Base-by-base conservation (phyloP, 1,140 invertebrate genomes). In the Plutomurus gul region DNA sequence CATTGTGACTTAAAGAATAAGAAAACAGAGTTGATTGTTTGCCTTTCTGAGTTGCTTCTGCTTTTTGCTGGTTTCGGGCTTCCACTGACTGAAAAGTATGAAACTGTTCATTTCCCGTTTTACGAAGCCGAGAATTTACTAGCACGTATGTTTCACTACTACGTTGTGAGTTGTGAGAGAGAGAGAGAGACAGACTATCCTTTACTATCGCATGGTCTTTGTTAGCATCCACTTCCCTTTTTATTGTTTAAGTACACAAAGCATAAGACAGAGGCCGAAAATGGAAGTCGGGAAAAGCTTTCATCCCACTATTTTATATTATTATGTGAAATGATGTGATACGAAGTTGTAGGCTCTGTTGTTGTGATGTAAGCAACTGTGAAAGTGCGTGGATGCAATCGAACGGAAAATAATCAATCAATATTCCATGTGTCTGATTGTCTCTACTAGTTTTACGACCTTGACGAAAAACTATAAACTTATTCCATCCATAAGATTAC, bases 371-470 rank as follows among this genome's bases (percentile, higher is more conserved):
- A 65, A 65, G 56, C 56, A 65, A 65, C 56, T 65, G 30, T 65
- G 56, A 33, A 65, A 65, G 56, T 65, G 56, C 56, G 56, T 46
- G 75, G 60, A 39, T 30, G 75, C 75, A 77, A 77, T 77, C 75
- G 75, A 77, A 65, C 40, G 75, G 75, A 77, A 77, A 77, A 77
- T 77, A 77, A 77, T 77, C 75, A 77, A 77, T 77, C 75, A 77
- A 77, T 77, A 77, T 77, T 77, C 75, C 51, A 65, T 77, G 65
- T 77, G 36, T 65, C 65, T 77, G 51, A 70, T 70, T 77, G 51
- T 65, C 37, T 70, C 56, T 65, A 20, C 75, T 65, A 70, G 75
- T 77, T 77, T 77, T 77, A 77, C 65, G 75, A 77, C 51, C 51
- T 77, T 77, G 75, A 77, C 75, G 56, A 77, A 77, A 77, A 60